Percentiles rank a stretch among this genome's conserved stretches.
phyloP scores from a whole-genome alignment of 2,113 vertebrate species.

The Ailurus styani region DNA sequence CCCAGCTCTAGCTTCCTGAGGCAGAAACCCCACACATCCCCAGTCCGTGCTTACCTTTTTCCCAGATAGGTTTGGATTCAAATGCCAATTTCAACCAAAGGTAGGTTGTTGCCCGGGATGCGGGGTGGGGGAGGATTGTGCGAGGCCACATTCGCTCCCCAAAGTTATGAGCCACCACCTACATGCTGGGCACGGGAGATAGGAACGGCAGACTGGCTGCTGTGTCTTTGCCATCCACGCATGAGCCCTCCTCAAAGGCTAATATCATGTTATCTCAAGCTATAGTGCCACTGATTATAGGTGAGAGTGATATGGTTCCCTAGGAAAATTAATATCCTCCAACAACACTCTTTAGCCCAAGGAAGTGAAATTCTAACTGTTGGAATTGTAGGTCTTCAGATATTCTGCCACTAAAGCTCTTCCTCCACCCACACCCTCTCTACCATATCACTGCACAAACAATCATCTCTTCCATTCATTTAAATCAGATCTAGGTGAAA shows the following conservation, averaged over 20 bases:
- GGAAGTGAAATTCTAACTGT: background rate
- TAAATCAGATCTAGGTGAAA: background rate
- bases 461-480: background rate
- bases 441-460: background rate
- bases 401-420: background rate
- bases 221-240: background rate
- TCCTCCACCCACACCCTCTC: background rate
- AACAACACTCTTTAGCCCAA: background rate
- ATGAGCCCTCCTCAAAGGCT: background rate
- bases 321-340: background rate
- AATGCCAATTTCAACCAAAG: background rate
- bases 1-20: background rate
- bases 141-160: background rate
- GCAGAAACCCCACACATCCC: background rate
- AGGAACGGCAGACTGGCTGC: background rate
- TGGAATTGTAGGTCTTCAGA: background rate
- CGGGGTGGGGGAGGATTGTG: background rate
- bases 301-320: background rate
- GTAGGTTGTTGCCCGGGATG: background rate
- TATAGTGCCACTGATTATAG: background rate
- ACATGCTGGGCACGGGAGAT: no score
- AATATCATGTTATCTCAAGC: background rate
- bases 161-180: no score
- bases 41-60: background rate
- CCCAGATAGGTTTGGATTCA: background rate